Percentiles rank a stretch among this genome's conserved stretches.
Conservation (phyloP, 2,888 invertebrate species). For the Lissocephala sabroskyi region DNA sequence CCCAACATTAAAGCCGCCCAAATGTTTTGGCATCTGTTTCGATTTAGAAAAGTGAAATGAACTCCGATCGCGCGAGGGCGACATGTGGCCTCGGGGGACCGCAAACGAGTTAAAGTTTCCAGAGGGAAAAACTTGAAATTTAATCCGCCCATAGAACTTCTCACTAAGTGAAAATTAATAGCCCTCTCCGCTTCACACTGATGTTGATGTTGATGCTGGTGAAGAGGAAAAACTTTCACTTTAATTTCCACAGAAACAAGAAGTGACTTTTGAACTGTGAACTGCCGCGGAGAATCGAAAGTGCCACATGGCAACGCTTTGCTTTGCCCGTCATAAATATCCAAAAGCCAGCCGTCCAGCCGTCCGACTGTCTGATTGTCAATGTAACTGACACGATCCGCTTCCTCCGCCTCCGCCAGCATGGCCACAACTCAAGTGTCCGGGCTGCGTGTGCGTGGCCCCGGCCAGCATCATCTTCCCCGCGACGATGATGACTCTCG, state of each 20-base stretch:
- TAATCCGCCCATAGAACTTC: slow-evolving; percentile 40
- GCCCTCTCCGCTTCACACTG: slow-evolving; percentile 14
- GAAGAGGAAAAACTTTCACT: slow-evolving; percentile 56
- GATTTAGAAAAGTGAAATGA: slow-evolving; percentile 30
- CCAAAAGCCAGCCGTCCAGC: slow-evolving; percentile 24
- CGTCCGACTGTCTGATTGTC: not conserved
- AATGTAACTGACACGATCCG: slow-evolving; percentile 27
- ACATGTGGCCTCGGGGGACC: not conserved
- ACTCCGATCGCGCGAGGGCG: no score
- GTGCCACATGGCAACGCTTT: not conserved
- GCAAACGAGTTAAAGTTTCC: slow-evolving; percentile 16
- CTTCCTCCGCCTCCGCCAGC: slow-evolving; percentile 23
- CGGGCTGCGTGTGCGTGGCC: no score
- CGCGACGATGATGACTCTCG: no score
- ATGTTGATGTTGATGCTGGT: no score
- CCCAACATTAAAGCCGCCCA: no score
- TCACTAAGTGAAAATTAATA: slow-evolving; percentile 59
- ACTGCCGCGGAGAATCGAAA: slow-evolving; percentile 23
- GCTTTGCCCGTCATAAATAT: slow-evolving; percentile 27
- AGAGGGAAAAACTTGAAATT: slow-evolving; percentile 18
- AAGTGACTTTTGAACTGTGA: slow-evolving; percentile 61
- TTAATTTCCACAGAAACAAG: slow-evolving; percentile 51
- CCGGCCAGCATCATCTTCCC: no score
- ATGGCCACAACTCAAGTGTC: slow-evolving; percentile 64
- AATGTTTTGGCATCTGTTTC: slow-evolving; percentile 62